A percentile compares a stretch with the other conserved stretches of the same genome.
These are phyloP conservation scores for Oncorhynchus masou DNA, from an alignment of 2,113 vertebrate species.

Conservation along the genomic window DNA sequence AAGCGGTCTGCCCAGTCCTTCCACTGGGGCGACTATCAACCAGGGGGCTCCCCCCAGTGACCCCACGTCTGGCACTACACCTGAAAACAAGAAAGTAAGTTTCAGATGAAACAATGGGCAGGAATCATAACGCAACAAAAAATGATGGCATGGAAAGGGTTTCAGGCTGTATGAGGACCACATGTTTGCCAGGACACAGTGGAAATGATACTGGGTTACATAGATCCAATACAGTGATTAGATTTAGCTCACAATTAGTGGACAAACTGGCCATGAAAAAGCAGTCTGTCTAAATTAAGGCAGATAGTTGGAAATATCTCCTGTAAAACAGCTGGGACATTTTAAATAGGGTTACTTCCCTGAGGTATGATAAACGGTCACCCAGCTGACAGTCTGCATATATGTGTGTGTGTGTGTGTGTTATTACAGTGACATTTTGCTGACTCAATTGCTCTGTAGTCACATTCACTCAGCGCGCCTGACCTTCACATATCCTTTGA, in stretches of 20 bases:
- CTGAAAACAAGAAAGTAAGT: conserved; percentile 34
- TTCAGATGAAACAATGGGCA: background rate
- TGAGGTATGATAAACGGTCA: background rate
- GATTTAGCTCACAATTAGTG: too few species aligned
- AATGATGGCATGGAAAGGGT: too few species aligned
- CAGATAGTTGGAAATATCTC: background rate
- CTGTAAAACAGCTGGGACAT: background rate
- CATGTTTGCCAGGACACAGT: background rate
- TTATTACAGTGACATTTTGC: too few species aligned
- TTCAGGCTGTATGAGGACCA: background rate
- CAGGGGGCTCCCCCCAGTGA: conserved; percentile 12
- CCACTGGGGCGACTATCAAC: conserved; percentile 9
- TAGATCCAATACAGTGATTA: too few species aligned
- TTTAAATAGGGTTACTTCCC: background rate
- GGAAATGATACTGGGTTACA: too few species aligned
- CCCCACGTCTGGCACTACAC: conserved; percentile 9
- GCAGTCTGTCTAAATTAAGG: background rate
- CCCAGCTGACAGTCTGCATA: background rate
- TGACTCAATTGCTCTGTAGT: background rate
- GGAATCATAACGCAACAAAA: background rate
- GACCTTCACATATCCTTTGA: background rate
- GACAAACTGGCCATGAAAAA: too few species aligned
- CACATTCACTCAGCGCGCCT: background rate
- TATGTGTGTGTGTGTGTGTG: background rate
- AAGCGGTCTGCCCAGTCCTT: conserved; percentile 12